Conservation (phyloP, 2,113 vertebrate genomes). For the Phrynosoma blainvillii region DNA sequence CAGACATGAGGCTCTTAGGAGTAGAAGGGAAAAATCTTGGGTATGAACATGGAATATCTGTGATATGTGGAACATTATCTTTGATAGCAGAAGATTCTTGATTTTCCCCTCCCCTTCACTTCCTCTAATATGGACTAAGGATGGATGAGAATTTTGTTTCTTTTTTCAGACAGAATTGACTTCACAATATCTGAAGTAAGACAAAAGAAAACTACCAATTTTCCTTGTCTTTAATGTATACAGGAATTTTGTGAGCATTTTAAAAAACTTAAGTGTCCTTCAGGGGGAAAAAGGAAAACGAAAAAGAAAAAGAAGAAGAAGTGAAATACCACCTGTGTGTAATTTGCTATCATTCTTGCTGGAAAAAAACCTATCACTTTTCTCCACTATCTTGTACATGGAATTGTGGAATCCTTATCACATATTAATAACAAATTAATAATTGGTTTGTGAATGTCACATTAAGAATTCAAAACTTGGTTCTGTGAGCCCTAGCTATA, state of each 20-base stretch:
- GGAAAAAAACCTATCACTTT: neutral
- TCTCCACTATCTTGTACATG: neutral
- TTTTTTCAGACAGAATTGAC: no score
- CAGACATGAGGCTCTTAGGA: neutral
- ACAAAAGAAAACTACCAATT: no score
- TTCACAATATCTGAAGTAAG: no score
- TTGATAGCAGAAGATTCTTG: neutral
- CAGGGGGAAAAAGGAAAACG: neutral
- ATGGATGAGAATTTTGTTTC: no score
- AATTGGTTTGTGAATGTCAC: neutral
- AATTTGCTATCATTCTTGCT: neutral
- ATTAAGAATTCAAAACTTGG: neutral
- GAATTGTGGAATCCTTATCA: no score
- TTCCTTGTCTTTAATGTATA: no score
- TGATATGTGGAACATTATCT: neutral
- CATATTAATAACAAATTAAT: neutral
- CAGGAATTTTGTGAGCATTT: no score
- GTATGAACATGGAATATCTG: neutral
- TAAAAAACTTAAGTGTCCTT: neutral
- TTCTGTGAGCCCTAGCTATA: neutral
- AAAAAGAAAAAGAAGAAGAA: neutral
- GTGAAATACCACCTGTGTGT: neutral
- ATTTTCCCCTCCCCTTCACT: neutral
- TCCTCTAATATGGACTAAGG: neutral
- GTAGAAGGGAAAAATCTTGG: neutral